Evolutionary conservation across 2,888 invertebrate species (phyloP), one percentile per base, ranked within the genome.

Genomic region (Parapristionchus giblindavisi): DNA sequence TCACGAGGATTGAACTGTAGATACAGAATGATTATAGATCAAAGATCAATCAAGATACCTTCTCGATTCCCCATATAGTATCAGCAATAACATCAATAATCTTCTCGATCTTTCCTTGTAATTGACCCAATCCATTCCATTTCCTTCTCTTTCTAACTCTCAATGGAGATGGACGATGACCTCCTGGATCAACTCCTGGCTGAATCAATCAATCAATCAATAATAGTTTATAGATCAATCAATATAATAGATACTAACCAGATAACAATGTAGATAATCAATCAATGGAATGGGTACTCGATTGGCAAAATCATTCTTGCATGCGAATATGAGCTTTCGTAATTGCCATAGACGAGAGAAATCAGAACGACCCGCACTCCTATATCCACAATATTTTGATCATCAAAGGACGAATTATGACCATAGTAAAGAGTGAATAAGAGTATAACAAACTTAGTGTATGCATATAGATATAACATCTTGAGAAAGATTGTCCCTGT

Each of bases 401-500:
- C 11, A 43, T 14, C 43, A 43, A 14, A 17, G 43, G 43, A 43
- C 17, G 43, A 8, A 14, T 14, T 8, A 17, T 43, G 17, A 14
- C 17, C 17, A 43, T 43, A 43, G 43, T 17, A 14, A 43, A 8
- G 8, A 43, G 8, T 43, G 8, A 17, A 43, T 43, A 8, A 17
- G 43, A 43, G 11, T 43, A 3, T 24, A 3, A 48, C 60, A 51
- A 3, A 74, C 74, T 74, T 74, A 14, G 74, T 74, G 54, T 48
- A 65, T 17, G 74, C 68, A 17, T 75, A 75, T 24, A 75, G 36
- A 32, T 75, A 75, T 34, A 68, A 52, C 58, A 75, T 40, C 68
- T 73, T 76, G 52, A 79, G 24, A 43, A 79, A 79, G 1, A 79
- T 43, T 17, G 74, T 32, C 17, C 79, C 79, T 6, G 79, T 79